Base-by-base conservation (phyloP, 2,888 invertebrate genomes). In the Apomyelois bistriatella region DNA sequence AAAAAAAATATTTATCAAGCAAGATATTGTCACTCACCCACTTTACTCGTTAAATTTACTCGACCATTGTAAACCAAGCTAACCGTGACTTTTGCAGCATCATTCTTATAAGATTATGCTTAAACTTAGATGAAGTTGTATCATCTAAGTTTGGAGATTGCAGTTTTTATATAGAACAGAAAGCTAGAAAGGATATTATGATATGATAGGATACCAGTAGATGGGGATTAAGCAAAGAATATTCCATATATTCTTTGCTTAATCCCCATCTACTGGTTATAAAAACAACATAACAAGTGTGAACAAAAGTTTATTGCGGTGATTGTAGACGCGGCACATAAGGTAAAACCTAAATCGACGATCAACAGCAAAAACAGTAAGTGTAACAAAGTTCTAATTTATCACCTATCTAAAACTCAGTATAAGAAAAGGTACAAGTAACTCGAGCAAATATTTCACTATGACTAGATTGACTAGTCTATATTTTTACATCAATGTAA, bases 331-430 rank as follows among this genome's bases (percentile, higher is more conserved):
- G n/a, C n/a, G n/a, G n/a, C n/a, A n/a, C n/a, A n/a, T n/a, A n/a
- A n/a, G n/a, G n/a, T n/a, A n/a, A n/a, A n/a, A n/a, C n/a, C n/a
- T n/a, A n/a, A n/a, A n/a, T n/a, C n/a, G n/a, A 37, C 13, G 8
- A 2, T 38, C 28, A 37, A 22, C 37, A 36, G 74, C 76, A 70
- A 75, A 22, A 22, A 22, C 22, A 22, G 22, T 22, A 22, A 22
- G 22, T 22, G 5, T 22, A 22, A 22, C 2, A 22, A 22, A 2
- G 22, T 5, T 22, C n/a, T n/a, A n/a, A n/a, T n/a, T n/a, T n/a
- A n/a, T n/a, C n/a, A n/a, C n/a, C n/a, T n/a, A n/a, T n/a, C n/a
- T n/a, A n/a, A n/a, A n/a, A 22, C 22, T 22, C 32, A 32, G 7
- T 9, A 7, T 8, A 3, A 9, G 10, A 32, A 32, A 32, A 9